phyloP scores from a whole-genome alignment of 2,888 invertebrate species.

The Idaea aversata region DNA sequence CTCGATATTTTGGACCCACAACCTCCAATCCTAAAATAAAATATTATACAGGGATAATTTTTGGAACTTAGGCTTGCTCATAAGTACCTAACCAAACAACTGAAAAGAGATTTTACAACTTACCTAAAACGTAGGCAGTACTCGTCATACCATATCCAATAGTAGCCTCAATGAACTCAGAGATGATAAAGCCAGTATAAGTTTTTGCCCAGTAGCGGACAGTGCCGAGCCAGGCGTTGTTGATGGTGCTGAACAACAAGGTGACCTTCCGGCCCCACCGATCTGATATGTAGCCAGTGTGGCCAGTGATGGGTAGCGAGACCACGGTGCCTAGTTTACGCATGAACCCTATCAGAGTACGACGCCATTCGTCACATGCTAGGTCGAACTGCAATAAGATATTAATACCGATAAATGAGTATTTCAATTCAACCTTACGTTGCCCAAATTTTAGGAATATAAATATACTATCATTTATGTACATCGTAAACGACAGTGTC shows the following conservation, averaged over 20 bases:
- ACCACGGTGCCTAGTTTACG: conserved; percentile 84
- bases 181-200: no score
- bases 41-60: no score
- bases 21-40: conserved; percentile 83
- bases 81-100: not conserved
- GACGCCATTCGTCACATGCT: conserved; percentile 85
- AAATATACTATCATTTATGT: no score
- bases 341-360: conserved; percentile 85
- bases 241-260: no score
- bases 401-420: no score
- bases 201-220: no score
- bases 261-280: no score
- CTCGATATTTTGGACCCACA: conserved; percentile 85
- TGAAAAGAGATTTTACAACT: conserved; percentile 24
- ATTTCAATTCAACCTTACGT: no score
- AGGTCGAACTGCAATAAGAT: conserved; percentile 74
- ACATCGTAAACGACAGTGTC: conserved; percentile 65
- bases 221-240: no score
- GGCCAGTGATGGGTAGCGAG: conserved; percentile 84
- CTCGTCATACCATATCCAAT: conserved; percentile 84
- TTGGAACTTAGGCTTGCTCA: no score
- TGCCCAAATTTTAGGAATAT: conserved; percentile 23
- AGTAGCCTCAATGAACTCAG: conserved; percentile 82
- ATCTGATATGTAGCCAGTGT: no score
- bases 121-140: conserved; percentile 85